Base-by-base conservation (phyloP, 2,113 vertebrate genomes). In the Oncorhynchus keta region DNA sequence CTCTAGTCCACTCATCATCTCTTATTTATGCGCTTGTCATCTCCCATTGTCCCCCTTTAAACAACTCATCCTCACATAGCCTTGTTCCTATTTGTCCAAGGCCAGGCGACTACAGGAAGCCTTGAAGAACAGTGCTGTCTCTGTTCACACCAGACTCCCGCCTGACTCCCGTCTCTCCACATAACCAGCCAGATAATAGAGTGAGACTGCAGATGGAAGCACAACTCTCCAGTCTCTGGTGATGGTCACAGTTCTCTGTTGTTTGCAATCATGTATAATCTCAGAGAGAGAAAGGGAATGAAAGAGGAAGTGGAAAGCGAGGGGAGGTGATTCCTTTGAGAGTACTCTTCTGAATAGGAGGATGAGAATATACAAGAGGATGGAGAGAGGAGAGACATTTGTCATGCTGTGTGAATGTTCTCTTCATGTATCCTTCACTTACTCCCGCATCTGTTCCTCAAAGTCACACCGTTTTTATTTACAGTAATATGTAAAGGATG, bases 261-360 rank as follows among this genome's bases (percentile, higher is more conserved):
- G 32, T 9, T 74, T 83, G 77, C 72, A 77, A 74, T 81, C 74
- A 66, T 35, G 67, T 28, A 76, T 74, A 79, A 71, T 67, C 76
- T 78, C 68, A 35, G 22, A 76, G 73, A 80, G 48, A 71, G 67
- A 65, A 16, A n/a, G 55, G 35, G 74, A 75, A 69, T 48, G 64
- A 68, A 51, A 32, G 81, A 76, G 22, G 67, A 24, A 59, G 61
- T 20, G 32, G 26, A 32, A 70, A 35, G 51, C 73, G 68, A 48
- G 48, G 70, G 51, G 28, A 72, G 39, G 48, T 16, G 22, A 3
- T 68, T 68, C 39, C 68, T 32, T 70, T 48, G 39, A 48, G 39
- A 22, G 39, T 5, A 39, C 67, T 48, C 70, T 2, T 14, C 28
- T 73, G 55, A 73, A 62, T 28, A 22, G 57, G 14, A 77, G 67